phyloP scores from a whole-genome alignment of 2,888 invertebrate species.

The Lepas anatifera region DNA sequence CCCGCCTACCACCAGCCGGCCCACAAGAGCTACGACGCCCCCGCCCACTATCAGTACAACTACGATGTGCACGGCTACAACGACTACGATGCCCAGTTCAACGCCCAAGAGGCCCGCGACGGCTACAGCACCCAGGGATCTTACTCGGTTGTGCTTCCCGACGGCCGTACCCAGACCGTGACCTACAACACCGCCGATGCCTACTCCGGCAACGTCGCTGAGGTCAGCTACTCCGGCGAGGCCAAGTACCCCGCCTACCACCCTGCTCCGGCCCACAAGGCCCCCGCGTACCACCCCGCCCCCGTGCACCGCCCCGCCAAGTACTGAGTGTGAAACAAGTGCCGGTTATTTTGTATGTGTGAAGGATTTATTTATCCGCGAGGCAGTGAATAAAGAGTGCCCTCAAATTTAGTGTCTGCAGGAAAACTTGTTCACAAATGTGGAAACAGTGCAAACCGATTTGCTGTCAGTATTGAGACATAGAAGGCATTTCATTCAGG shows the following conservation, averaged over 20 bases:
- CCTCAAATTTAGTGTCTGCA: too few species aligned
- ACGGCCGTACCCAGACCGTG: conserved; percentile 23
- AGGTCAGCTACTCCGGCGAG: conserved; percentile 22
- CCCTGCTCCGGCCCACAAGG: neutral
- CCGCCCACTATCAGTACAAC: conserved; percentile 18
- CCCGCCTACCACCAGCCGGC: conserved; percentile 14
- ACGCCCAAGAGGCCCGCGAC: conserved; percentile 16
- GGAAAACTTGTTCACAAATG: too few species aligned
- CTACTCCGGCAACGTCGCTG: conserved; percentile 20
- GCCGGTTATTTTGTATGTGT: too few species aligned
- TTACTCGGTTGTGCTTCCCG: conserved; percentile 23
- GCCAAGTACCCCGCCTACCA: conserved; percentile 18
- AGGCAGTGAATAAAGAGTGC: too few species aligned
- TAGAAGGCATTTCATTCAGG: too few species aligned
- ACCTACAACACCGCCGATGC: conserved; percentile 19
- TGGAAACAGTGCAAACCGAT: too few species aligned
- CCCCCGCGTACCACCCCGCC: too few species aligned
- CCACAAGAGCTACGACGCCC: conserved; percentile 18
- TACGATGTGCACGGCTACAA: conserved; percentile 20
- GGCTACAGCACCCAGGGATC: conserved; percentile 20
- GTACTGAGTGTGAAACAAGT: too few species aligned
- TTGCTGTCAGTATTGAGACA: too few species aligned
- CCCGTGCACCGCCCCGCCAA: too few species aligned
- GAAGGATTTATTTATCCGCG: too few species aligned
- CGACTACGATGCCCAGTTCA: conserved; percentile 17